phyloP scores from a whole-genome alignment of 1,140 invertebrate genomes.

The Temnothorax nylanderi region DNA sequence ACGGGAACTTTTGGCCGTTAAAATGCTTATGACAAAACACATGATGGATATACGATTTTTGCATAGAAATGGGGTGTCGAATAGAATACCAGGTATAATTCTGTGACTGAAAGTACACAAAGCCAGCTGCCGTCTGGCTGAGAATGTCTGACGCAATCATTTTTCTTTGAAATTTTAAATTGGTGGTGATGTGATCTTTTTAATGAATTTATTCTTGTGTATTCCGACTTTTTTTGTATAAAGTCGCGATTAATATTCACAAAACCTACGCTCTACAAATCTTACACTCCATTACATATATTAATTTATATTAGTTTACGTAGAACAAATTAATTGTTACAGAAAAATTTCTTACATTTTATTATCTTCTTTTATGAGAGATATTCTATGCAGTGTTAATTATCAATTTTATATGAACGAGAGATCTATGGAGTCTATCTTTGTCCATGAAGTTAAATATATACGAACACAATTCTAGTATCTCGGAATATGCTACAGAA shows the following conservation, averaged over 20 bases:
- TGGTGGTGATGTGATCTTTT: not conserved
- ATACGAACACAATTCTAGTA: conserved; percentile 2
- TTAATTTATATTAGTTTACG: not conserved
- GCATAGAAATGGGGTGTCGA: not conserved
- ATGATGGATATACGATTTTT: not conserved
- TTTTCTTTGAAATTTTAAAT: conserved; percentile 25
- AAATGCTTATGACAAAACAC: not conserved
- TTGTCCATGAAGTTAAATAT: not conserved
- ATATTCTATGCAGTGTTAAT: not conserved
- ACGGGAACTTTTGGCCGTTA: not conserved
- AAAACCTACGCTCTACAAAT: not conserved
- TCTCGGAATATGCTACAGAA: not conserved
- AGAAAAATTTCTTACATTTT: not conserved
- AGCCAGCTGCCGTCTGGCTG: not conserved
- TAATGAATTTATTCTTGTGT: not conserved
- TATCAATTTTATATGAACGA: not conserved
- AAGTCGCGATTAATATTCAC: not conserved
- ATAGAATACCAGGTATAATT: not conserved
- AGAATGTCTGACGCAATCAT: not conserved
- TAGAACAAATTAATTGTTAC: not conserved
- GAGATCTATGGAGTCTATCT: not conserved
- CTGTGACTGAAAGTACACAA: not conserved
- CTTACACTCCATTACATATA: not conserved
- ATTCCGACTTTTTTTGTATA: not conserved
- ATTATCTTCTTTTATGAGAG: not conserved